These are phyloP conservation scores for Hedychridium roseum DNA, from an alignment of 2,888 invertebrate species.

Conservation along the genomic window DNA sequence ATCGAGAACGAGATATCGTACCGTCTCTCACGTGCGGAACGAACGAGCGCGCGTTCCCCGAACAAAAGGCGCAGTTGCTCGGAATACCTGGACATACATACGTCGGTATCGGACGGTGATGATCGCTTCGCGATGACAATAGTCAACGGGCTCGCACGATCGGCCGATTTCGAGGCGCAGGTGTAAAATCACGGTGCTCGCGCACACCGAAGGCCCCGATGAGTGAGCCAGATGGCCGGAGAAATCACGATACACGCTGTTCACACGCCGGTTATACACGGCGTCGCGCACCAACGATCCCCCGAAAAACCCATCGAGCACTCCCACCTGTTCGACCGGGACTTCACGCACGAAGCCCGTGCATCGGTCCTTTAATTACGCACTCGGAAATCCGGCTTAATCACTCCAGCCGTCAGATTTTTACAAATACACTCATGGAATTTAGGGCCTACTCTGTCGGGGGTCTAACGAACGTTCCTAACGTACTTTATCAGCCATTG, in stretches of 20 bases:
- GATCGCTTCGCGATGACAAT: conserved; percentile 8
- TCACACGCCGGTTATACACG: conserved; percentile 27
- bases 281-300: background rate
- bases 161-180: conserved; percentile 27
- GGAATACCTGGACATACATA: too few relatives aligned
- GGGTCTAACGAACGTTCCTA: too few relatives aligned
- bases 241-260: conserved; percentile 38
- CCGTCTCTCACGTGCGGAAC: too few relatives aligned
- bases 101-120: too few relatives aligned
- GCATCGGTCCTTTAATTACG: conserved; percentile 18
- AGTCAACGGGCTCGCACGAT: conserved; percentile 3
- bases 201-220: too few relatives aligned
- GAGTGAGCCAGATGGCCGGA: conserved; percentile 39
- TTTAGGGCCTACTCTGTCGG: background rate
- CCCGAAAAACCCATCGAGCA: background rate
- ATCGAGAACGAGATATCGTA: too few relatives aligned
- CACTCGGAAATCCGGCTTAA: conserved; percentile 11
- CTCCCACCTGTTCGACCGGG: conserved; percentile 1
- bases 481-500: too few relatives aligned
- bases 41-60: too few relatives aligned
- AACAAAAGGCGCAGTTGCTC: too few relatives aligned
- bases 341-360: conserved; percentile 23
- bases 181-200: conserved; percentile 41
- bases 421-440: too few relatives aligned
- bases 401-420: background rate